phyloP scores from a whole-genome alignment of 2,888 invertebrate genomes.

The Altica lythri region DNA sequence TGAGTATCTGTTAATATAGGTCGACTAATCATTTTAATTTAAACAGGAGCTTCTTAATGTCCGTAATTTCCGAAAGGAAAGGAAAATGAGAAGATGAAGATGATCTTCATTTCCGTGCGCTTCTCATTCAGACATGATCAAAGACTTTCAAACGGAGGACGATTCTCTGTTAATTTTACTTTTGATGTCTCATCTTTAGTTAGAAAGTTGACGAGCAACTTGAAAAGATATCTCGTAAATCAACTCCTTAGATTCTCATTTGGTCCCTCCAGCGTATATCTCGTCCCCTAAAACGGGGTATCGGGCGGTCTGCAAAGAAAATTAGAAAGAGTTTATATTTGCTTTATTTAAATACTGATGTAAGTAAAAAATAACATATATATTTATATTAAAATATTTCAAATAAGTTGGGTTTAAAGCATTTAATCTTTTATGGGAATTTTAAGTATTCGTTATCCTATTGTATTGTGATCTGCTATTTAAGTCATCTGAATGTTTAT shows the following conservation, averaged over 20 bases:
- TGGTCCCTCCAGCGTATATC: too few relatives aligned
- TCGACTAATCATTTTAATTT: slow-evolving; percentile 45
- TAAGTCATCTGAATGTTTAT: too few relatives aligned
- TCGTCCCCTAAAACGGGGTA: too few relatives aligned
- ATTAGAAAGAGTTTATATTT: too few relatives aligned
- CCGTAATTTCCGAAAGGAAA: slow-evolving; percentile 43
- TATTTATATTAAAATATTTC: too few relatives aligned
- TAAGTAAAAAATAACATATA: too few relatives aligned
- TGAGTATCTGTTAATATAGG: slow-evolving; percentile 16
- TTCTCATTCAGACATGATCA: slow-evolving; percentile 51
- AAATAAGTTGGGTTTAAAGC: too few relatives aligned
- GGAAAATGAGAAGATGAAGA: slow-evolving; percentile 35
- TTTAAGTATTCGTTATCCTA: too few relatives aligned
- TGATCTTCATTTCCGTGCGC: slow-evolving; percentile 36
- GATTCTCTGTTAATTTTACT: slow-evolving; percentile 54
- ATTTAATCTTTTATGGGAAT: too few relatives aligned
- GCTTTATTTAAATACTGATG: too few relatives aligned
- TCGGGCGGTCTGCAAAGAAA: too few relatives aligned
- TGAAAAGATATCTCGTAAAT: slow-evolving; percentile 51
- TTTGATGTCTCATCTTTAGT: slow-evolving; percentile 48
- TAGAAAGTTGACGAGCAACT: slow-evolving; percentile 49
- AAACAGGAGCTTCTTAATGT: slow-evolving; percentile 45
- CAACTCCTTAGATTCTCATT: slow-evolving; percentile 41
- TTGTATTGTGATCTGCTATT: too few relatives aligned
- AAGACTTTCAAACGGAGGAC: slow-evolving; percentile 52